These are phyloP conservation scores for Oryzias melastigma DNA, from an alignment of 2,113 vertebrate species.

Conservation along the genomic window DNA sequence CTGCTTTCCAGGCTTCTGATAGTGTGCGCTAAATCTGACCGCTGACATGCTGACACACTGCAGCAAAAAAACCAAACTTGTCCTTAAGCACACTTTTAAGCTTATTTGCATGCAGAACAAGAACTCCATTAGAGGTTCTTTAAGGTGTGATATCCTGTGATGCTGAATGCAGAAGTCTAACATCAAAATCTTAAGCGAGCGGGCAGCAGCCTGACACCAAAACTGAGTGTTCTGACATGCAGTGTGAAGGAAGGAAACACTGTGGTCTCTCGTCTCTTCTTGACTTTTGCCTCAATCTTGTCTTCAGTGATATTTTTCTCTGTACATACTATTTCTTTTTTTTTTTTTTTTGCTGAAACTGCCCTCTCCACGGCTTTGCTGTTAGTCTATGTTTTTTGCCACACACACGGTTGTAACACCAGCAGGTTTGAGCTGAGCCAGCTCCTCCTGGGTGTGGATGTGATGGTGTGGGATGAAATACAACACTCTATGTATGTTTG, in stretches of 20 bases:
- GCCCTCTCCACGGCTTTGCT: not conserved
- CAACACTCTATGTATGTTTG: slow-evolving; percentile 26
- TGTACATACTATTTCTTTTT: not conserved
- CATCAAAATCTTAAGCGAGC: slow-evolving; percentile 39
- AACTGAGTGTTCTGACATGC: slow-evolving; percentile 42
- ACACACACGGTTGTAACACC: slow-evolving; percentile 19
- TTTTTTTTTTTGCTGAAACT: slow-evolving; percentile 8
- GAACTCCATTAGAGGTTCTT: slow-evolving; percentile 38
- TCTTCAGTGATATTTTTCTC: not conserved
- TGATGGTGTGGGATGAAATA: slow-evolving; percentile 22
- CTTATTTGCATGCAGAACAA: not conserved
- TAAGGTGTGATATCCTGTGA: slow-evolving; percentile 54
- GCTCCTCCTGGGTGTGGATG: slow-evolving; percentile 26
- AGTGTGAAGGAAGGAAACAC: slow-evolving; percentile 33
- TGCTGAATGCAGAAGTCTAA: slow-evolving; percentile 14
- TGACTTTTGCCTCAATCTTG: slow-evolving; percentile 1
- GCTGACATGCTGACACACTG: slow-evolving; percentile 27
- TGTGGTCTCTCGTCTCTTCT: slow-evolving; percentile 28
- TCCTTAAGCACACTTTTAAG: not conserved
- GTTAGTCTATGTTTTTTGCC: slow-evolving; percentile 28
- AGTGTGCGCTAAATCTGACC: slow-evolving; percentile 2
- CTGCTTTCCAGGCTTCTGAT: slow-evolving; percentile 11
- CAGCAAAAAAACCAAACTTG: not conserved
- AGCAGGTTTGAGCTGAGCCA: slow-evolving; percentile 21
- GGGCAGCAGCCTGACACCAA: slow-evolving; percentile 14